Conservation (phyloP, 2,113 vertebrate genomes). For the Peromyscus californicus region DNA sequence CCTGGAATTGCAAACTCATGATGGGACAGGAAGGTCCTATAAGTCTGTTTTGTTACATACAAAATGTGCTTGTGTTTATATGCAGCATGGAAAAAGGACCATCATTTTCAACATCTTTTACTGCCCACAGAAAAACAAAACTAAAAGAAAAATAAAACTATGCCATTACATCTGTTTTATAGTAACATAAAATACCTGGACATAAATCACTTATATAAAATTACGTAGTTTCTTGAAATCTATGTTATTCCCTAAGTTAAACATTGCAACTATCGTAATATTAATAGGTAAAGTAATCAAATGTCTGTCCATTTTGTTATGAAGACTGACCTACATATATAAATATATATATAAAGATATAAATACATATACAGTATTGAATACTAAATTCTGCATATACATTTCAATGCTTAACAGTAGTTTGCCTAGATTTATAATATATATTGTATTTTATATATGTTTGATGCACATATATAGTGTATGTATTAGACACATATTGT, state of each 20-base stretch:
- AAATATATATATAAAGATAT: background rate
- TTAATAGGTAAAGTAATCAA: background rate
- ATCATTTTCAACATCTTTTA: background rate
- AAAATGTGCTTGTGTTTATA: background rate
- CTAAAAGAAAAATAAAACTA: background rate
- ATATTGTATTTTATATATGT: background rate
- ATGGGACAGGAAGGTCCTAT: background rate
- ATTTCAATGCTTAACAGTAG: background rate
- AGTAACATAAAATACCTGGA: background rate
- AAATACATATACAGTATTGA: background rate
- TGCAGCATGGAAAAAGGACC: background rate
- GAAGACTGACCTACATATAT: background rate
- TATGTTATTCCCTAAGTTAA: fast-evolving
- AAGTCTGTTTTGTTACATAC: background rate
- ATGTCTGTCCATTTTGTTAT: background rate
- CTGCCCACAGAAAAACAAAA: background rate
- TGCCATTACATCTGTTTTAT: background rate
- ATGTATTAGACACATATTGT: background rate
- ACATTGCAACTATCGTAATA: background rate
- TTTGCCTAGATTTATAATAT: background rate
- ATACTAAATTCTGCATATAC: no score
- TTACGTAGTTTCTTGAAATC: no score
- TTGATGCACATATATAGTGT: background rate
- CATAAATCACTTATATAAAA: background rate
- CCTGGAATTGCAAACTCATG: background rate